Base-by-base conservation (phyloP, 2,888 invertebrate genomes). In the Acronicta psi region DNA sequence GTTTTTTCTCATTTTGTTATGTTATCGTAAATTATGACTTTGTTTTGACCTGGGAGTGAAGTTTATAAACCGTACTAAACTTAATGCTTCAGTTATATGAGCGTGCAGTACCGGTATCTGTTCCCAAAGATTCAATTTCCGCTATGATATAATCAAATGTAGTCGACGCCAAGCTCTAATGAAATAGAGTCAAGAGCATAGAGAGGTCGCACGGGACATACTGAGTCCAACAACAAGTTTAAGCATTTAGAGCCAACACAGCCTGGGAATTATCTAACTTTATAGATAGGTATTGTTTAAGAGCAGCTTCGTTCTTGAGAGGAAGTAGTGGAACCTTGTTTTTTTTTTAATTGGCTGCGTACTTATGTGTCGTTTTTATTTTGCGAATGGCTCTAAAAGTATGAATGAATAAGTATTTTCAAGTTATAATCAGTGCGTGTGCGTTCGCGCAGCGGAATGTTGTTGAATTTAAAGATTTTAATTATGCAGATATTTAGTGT, bases 91-190 rank as follows among this genome's bases (percentile, higher is more conserved):
- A 25, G 45, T 46, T 59, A 60, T 36, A n/a, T 45, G 51, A 54
- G 40, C 40, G 17, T 53, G 46, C 55, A 44, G 17, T 59, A 54
- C 38, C 36, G 52, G 44, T 67, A 50, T 57, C 56, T 57, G 41
- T 59, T 59, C 31, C 29, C 44, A 44, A 63, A 16, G 55, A 64
- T 70, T 70, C 44, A 73, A 74, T 73, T 74, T 55, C 67, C 71
- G 50, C 38, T 23, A 34, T 57, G 63, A 73, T 73, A 66, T 59
- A 58, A 67, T 61, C 64, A 61, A 59, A 59, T 58, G 16, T 41
- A 66, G 58, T 60, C 59, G 37, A 58, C 50, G 61, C 42, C 38
- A 42, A 45, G 36, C 44, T 51, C 42, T 72, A 65, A 69, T 69
- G 66, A 73, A 73, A 63, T 63, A 63, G 40, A 63, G 37, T 57